Evolutionary conservation across 1,140 invertebrate genomes (phyloP), one percentile per base, ranked within the genome.

Genomic region (Trichonephila clavipes): DNA sequence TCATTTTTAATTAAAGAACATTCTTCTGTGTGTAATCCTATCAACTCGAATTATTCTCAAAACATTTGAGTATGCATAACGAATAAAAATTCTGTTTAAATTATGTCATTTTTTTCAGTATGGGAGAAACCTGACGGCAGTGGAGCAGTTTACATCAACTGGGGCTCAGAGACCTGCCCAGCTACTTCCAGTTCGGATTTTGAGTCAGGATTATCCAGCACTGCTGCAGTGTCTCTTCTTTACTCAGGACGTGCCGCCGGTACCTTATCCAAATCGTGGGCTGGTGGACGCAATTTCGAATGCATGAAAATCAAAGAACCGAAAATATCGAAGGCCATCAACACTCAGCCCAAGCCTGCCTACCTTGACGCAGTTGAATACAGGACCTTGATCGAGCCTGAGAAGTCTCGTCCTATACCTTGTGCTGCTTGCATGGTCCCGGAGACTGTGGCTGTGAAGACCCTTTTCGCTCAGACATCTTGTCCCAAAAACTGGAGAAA

Each of bases 41-140:
- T 40, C 2, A 40, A 40, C 28, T 28, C 28, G 28, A 40, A 40
- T 40, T 40, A 40, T 40, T 40, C 34, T 40, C 1, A 40, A 40
- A 28, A 40, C 34, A 40, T 40, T 40, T 40, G 2, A 40, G 34
- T 40, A 40, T 40, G 2, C 3, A 40, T 5, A 51, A 51, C 10
- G 7, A 51, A 51, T 51, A 7, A 51, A 51, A 51, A 51, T 51
- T 51, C 7, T 7, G 51, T 12, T 51, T 51, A 10, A 51, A 51
- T 51, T 10, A 7, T 12, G 51, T 64, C 14, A 19, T 64, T 77
- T 18, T 34, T 77, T 77, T 24, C 44, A 94, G 93, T 94, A 14
- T 94, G 93, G 93, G 93, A 94, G 2, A 94, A 94, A 28, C 93
- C 93, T 28, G 72, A 51, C 7, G 93, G 93, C 51, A 94, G 93